Percentiles rank a stretch among this genome's conserved stretches.
Evolutionary conservation across 2,113 vertebrate species (phyloP).

Genomic region (Thinocorus orbignyianus): DNA sequence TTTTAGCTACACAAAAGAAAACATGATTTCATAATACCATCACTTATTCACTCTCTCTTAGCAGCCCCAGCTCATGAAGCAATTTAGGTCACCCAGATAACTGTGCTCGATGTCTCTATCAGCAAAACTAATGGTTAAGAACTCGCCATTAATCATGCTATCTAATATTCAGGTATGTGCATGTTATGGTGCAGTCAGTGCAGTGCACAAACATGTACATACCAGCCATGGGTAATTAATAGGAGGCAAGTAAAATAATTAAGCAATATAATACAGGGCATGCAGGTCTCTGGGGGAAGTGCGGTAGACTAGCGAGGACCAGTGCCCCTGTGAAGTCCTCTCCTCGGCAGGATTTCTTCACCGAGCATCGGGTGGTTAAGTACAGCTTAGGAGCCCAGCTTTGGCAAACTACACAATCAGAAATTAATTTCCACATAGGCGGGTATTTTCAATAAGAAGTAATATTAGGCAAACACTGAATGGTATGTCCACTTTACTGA

Average conservation of each 20-base stretch:
- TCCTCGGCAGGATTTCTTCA: background rate
- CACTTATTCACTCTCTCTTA: background rate
- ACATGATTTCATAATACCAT: slow-evolving; percentile 29
- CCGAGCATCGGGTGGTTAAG: background rate
- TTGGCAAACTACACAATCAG: background rate
- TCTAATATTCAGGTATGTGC: background rate
- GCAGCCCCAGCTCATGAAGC: background rate
- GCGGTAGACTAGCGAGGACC: background rate
- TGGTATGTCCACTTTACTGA: background rate
- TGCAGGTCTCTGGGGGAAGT: background rate
- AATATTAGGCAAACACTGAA: background rate
- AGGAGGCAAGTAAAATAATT: background rate
- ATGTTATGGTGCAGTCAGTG: background rate
- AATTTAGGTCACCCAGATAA: slow-evolving; percentile 25
- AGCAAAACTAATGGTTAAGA: background rate
- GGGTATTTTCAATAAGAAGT: background rate
- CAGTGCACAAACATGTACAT: background rate
- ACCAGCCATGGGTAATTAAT: background rate
- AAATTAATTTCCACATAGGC: background rate
- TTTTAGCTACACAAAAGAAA: background rate
- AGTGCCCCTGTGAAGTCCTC: background rate
- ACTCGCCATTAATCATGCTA: background rate
- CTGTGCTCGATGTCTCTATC: background rate
- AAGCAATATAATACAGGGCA: background rate
- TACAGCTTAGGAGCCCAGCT: background rate